A percentile compares a stretch with the other conserved stretches of the same genome.
Evolutionary conservation across 2,797 vertebrate species (phyloP).

Genomic region (Crypturellus tataupa): DNA sequence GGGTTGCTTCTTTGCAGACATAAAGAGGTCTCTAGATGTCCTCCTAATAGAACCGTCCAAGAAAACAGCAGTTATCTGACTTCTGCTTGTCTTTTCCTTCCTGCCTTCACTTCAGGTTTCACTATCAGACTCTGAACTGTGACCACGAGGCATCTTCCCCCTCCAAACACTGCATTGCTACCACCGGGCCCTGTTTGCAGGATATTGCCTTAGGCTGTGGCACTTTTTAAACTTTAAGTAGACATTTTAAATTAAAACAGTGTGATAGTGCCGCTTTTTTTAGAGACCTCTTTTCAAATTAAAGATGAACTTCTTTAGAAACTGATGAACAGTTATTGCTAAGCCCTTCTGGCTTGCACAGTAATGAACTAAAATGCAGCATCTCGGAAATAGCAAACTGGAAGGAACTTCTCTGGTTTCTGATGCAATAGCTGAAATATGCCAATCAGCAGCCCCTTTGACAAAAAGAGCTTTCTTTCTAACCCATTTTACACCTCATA

Average conservation of each 20-base stretch:
- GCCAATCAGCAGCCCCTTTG: neutral
- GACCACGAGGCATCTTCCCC: neutral
- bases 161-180: neutral
- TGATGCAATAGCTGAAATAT: slow-evolving; percentile 16
- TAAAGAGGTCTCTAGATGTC: neutral
- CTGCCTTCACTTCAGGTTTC: neutral
- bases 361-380: neutral
- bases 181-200: neutral
- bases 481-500: neutral
- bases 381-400: neutral
- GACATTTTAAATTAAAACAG: neutral
- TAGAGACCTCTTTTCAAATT: neutral
- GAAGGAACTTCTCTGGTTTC: slow-evolving; percentile 17
- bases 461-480: neutral
- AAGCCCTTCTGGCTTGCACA: neutral
- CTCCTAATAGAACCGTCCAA: neutral
- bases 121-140: rapidly evolving
- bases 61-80: neutral
- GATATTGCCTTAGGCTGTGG: neutral
- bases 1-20: neutral
- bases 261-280: neutral
- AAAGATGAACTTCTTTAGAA: neutral
- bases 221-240: neutral
- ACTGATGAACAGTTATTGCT: neutral
- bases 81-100: neutral